Percentiles rank a stretch among this genome's conserved stretches.
phyloP scores from a whole-genome alignment of 2,113 vertebrate genomes.

The Eudyptes chrysolophus region DNA sequence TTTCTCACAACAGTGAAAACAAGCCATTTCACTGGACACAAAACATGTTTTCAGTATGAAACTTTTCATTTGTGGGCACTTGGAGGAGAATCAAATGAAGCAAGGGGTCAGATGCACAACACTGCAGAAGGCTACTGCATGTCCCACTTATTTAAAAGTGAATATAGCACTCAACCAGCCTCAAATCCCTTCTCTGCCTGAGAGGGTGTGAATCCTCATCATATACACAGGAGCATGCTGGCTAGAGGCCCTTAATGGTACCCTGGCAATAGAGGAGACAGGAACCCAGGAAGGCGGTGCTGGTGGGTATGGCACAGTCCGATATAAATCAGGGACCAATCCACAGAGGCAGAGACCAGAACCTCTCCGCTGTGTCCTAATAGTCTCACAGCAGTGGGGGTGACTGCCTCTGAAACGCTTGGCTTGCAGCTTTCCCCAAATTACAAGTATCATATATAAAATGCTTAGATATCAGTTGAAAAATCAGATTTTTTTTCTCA shows the following conservation, averaged over 20 bases:
- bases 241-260: background rate
- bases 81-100: background rate
- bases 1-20: background rate
- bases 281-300: too few relatives aligned
- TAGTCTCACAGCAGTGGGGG: background rate
- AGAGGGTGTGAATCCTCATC: background rate
- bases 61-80: accelerated
- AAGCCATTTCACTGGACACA: background rate
- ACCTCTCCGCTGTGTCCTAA: too few relatives aligned
- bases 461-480: background rate
- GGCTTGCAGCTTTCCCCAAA: background rate
- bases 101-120: background rate
- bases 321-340: too few relatives aligned
- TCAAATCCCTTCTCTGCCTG: background rate
- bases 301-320: too few relatives aligned
- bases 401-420: background rate
- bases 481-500: background rate
- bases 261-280: background rate
- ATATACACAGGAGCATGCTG: accelerated
- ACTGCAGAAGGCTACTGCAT: background rate
- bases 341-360: too few relatives aligned
- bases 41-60: accelerated
- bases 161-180: background rate
- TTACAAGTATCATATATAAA: background rate
- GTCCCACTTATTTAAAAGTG: background rate